These are phyloP conservation scores for Dolichomitus sp. DNA, from an alignment of 2,888 invertebrate species.

Conservation along the genomic window DNA sequence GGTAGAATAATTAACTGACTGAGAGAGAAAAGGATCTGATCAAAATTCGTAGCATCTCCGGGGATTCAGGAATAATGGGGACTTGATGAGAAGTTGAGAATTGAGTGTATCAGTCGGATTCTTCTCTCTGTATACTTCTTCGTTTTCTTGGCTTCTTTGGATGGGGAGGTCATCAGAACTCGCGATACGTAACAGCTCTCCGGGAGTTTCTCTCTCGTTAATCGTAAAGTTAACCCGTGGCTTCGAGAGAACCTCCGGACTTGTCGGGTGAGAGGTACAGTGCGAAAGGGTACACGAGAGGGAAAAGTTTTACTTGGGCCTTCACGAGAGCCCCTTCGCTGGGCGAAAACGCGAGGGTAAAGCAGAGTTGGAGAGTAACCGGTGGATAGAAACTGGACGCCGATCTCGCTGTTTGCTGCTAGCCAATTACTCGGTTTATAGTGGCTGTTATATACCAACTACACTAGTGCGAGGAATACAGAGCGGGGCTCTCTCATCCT, in stretches of 20 bases:
- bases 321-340: not conserved
- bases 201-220: conserved; percentile 55
- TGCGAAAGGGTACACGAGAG: conserved; percentile 13
- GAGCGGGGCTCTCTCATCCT: not conserved
- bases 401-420: conserved; percentile 61
- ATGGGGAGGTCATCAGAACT: conserved; percentile 28
- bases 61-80: conserved; percentile 35
- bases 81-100: conserved; percentile 45
- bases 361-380: conserved; percentile 30
- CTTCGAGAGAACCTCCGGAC: not conserved
- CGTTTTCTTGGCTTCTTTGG: not conserved
- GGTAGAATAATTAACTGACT: conserved; percentile 37
- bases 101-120: conserved; percentile 34
- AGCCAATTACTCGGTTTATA: conserved; percentile 71
- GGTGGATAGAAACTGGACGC: conserved; percentile 53
- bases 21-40: conserved; percentile 5
- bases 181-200: conserved; percentile 16
- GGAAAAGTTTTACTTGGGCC: conserved; percentile 45
- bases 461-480: not conserved
- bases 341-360: conserved; percentile 8
- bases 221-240: conserved; percentile 58
- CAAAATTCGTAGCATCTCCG: conserved; percentile 45
- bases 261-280: conserved; percentile 18
- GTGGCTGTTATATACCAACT: conserved; percentile 45
- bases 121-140: conserved; percentile 9